Percentiles rank a stretch among this genome's conserved stretches.
These are phyloP conservation scores for Penaeus indicus DNA, from an alignment of 1,140 invertebrate genomes.

Conservation along the genomic window DNA sequence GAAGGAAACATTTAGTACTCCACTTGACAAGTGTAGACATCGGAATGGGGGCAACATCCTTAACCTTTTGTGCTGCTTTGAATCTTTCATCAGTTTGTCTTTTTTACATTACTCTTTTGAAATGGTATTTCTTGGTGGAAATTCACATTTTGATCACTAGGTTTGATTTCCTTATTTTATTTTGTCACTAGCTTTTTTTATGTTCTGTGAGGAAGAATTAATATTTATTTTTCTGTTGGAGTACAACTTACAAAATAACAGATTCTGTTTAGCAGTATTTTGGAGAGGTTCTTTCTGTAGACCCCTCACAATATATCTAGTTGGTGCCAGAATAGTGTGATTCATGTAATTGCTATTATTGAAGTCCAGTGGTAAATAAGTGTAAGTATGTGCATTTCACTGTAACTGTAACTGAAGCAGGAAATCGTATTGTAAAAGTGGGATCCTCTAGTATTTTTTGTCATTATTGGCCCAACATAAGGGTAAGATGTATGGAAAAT, in stretches of 20 bases:
- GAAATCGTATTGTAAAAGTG: constrained; percentile 24
- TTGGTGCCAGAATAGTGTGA: constrained; percentile 5
- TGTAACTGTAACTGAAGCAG: not conserved
- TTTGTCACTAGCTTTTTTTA: constrained; percentile 2
- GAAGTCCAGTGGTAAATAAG: constrained; percentile 25
- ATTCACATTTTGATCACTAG: too few relatives aligned
- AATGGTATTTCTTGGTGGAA: too few relatives aligned
- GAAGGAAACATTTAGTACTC: too few relatives aligned
- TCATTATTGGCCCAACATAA: not conserved
- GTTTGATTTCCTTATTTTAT: not conserved
- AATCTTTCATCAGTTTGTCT: too few relatives aligned
- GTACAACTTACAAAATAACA: too few relatives aligned
- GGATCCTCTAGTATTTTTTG: not conserved
- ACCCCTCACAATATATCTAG: not conserved
- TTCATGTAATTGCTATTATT: constrained; percentile 30
- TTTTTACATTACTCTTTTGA: too few relatives aligned
- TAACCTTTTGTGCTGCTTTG: too few relatives aligned
- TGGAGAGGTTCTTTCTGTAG: constrained; percentile 20
- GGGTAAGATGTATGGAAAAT: too few relatives aligned
- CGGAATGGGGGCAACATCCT: too few relatives aligned
- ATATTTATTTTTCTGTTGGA: too few relatives aligned
- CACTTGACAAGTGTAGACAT: too few relatives aligned
- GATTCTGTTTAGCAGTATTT: not conserved
- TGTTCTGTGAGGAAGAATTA: not conserved
- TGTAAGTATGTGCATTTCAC: constrained; percentile 20